Evolutionary conservation across 2,888 invertebrate species (phyloP), one percentile per base, ranked within the genome.

Genomic region (Keiferia lycopersicella): DNA sequence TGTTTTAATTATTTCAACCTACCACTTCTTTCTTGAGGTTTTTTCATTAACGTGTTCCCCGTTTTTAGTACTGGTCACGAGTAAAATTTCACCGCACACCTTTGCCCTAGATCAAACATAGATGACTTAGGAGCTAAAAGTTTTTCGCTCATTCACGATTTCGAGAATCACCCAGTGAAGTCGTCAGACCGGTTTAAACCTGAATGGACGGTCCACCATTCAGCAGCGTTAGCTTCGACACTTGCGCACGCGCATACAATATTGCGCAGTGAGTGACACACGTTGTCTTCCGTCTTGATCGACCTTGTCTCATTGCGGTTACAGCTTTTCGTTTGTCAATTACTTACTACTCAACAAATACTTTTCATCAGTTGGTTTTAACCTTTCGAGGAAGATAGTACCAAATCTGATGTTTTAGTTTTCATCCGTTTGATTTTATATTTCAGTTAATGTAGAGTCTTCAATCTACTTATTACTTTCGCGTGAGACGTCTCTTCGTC

Each of bases 161-260:
- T 62, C 39, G 62, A 62, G 51, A 51, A 56, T 56, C 30, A 56
- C 34, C n/a, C 30, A 34, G 56, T 39, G 20, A 18, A 59, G 59
- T 41, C 1, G 61, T 50, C 64, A 68, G 73, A 86, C 88, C 82
- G 86, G 87, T 87, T 84, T 70, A 69, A 76, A 72, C 77, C 30
- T 83, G 80, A 82, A 84, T 81, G 82, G 77, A 81, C 73, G 74
- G 74, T 74, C 75, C 71, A 71, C 78, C 81, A 82, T 83, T 81
- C 80, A 81, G 71, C 80, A 81, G 71, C 73, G 68, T 77, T 78
- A 72, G 74, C n/a, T 56, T 10, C 26, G 26, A 26, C 26, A 6
- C 3, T 26, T 8, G 56, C 56, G 16, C 34, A 8, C 16, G 56
- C 56, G 56, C 56, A 53, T n/a, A 53, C 53, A 56, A 34, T 56